Evolutionary conservation across 2,797 vertebrate genomes (phyloP), one percentile per base, ranked within the genome.

Genomic region (Adelosebastes latens): DNA sequence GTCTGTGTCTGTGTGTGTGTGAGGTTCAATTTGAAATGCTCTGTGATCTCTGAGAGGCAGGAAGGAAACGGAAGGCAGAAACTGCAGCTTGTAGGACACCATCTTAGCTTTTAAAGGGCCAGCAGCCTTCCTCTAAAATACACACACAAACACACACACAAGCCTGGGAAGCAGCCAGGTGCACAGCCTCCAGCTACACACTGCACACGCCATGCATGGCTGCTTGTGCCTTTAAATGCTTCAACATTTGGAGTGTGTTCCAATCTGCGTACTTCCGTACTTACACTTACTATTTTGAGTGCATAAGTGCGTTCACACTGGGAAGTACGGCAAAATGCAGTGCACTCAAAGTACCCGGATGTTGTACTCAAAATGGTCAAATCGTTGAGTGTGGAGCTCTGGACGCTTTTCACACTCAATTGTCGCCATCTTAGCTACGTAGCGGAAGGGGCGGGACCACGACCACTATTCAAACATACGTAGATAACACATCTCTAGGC

Each of bases 81-180:
- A 88, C 92, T 90, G 94, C 94, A 90, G 93, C 94, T 93, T 52
- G 88, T 60, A 93, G 93, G 96, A 93, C 95, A 94, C 93, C 94
- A 94, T 95, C 93, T 94, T 94, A 93, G 89, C 88, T 92, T 82
- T 94, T 93, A 92, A 95, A 95, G 93, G 90, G 92, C 89, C 93
- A 92, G 94, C 80, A 81, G 73, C 81, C 87, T 1, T 1, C 56
- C 63, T 29, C 64, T 64, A 13, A 14, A 25, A 36, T 34, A 63
- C 83, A 66, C 29, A 74, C 10, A 53, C 71, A 32, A 67, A 58
- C 74, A 31, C 67, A 52, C 55, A 39, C 12, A 8, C 27, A 34
- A 24, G 36, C 58, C 78, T 80, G 86, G 87, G 91, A 81, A 81
- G 84, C 75, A 65, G 87, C 87, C 87, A 90, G 84, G 87, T 92